Evolutionary conservation across 1,140 invertebrate genomes (phyloP).

Genomic region (Zaprionus davidi): DNA sequence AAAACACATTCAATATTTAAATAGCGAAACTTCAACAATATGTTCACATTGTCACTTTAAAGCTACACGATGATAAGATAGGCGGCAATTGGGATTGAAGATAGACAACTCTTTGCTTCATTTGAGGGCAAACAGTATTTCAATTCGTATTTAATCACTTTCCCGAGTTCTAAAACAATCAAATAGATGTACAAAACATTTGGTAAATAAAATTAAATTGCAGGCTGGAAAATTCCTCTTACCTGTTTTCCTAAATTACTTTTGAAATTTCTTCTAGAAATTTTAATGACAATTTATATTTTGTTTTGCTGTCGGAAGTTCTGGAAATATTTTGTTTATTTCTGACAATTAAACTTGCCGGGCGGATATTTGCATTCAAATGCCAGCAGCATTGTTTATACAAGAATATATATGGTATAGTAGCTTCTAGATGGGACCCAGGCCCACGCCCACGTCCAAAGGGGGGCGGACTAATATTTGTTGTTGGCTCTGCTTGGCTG

Average conservation of each 20-base stretch:
- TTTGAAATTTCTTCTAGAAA: slow-evolving; percentile 15
- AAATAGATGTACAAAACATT: not conserved
- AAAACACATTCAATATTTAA: slow-evolving; percentile 41
- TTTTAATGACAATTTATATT: slow-evolving; percentile 17
- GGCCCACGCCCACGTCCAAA: not conserved
- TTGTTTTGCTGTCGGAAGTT: slow-evolving; percentile 8
- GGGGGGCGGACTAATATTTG: slow-evolving; percentile 21
- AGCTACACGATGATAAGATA: not conserved
- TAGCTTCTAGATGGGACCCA: not conserved
- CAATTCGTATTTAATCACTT: not conserved
- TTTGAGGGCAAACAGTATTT: not conserved
- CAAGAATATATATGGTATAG: not conserved
- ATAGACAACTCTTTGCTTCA: not conserved
- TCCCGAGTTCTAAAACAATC: not conserved
- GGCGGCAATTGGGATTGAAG: not conserved
- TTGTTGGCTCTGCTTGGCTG: slow-evolving; percentile 31
- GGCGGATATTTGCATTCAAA: slow-evolving; percentile 43
- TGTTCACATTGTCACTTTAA: slow-evolving; percentile 10
- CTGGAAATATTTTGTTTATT: slow-evolving; percentile 13
- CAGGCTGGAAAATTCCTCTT: not conserved
- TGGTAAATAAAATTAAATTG: slow-evolving; percentile 5
- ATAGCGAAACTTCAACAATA: slow-evolving; percentile 16
- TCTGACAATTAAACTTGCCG: slow-evolving; percentile 56
- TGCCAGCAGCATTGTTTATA: slow-evolving; percentile 2
- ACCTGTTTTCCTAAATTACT: slow-evolving; percentile 17